Conservation (phyloP, 2,888 invertebrate genomes). For the Mycalesis mineus region DNA sequence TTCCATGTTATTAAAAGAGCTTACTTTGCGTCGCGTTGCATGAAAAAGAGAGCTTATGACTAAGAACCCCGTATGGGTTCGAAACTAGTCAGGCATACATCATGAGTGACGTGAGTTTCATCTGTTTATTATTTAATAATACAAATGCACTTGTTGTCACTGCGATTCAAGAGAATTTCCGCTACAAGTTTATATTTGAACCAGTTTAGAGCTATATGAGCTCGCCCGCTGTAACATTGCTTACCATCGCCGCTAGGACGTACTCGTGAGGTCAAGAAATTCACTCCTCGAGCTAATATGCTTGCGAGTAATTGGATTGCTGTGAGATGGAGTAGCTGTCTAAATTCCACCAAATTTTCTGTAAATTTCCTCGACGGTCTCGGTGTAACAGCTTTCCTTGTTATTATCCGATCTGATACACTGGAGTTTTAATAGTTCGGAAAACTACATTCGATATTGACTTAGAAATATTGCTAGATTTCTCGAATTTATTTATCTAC, state of each 20-base stretch:
- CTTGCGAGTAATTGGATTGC: slow-evolving; percentile 31
- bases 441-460: not conserved
- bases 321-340: slow-evolving; percentile 18
- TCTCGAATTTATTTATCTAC: no score
- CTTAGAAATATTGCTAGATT: no score
- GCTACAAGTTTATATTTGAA: not conserved
- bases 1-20: no score
- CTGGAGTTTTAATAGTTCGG: not conserved
- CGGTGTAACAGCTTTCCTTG: not conserved
- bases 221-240: slow-evolving; percentile 13
- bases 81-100: no score
- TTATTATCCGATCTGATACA: not conserved
- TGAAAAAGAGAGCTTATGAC: no score
- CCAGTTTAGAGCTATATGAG: slow-evolving; percentile 14
- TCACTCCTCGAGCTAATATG: slow-evolving; percentile 30
- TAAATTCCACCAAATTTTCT: slow-evolving; percentile 12
- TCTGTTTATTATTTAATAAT: no score
- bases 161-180: no score
- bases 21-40: no score
- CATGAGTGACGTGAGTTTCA: no score
- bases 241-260: slow-evolving; percentile 19
- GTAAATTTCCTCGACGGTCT: slow-evolving; percentile 17
- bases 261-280: slow-evolving; percentile 31
- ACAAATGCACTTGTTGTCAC: no score
- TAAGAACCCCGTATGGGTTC: no score